Base-by-base conservation (phyloP, 1,140 invertebrate genomes). In the Stratiolaelaps scimitus region DNA sequence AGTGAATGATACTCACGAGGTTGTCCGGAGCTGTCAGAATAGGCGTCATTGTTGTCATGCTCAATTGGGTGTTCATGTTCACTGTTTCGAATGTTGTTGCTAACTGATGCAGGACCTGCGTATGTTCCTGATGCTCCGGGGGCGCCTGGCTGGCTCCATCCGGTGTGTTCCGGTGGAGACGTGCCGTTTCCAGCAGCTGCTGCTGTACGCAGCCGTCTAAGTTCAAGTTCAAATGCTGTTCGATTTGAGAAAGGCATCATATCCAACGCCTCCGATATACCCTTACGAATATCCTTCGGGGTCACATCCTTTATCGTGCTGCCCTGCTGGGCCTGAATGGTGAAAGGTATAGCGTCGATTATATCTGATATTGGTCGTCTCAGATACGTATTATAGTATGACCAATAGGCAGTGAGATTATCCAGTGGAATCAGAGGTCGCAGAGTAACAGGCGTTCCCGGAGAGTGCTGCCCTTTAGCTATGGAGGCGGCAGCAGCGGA, bases 231-330 rank as follows among this genome's bases (percentile, higher is more conserved):
- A 60, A 60, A 60, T 34, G 53, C 53, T 10, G 53, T 60, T 15
- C 23, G 53, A 23, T 60, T 60, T 23, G 53, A 26, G 53, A 60
- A 60, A 23, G 53, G 53, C 53, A 60, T 60, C 53, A 60, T 60
- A 34, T 60, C 53, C 10, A 60, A 60, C 53, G 53, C 53, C 26
- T 60, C 23, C 6, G 53, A 60, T 17, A 60, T 34, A 4, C 53
- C 23, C 20, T 60, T 60, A 26, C 53, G 53, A 15, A 60, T 26
- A 26, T 60, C 53, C 34, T 60, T 17, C 23, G 53, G 53, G 2
- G 53, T 20, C 2, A 60, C 53, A 10, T 17, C 34, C 15, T 60
- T 34, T 26, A 29, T 17, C 20, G 15, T n/a, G 10, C 15, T 26
- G 15, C 53, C 53, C 15, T 20, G 26, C 23, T 60, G 53, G 13